These are phyloP conservation scores for Prolemur simus DNA, from an alignment of 2,113 vertebrate species.

Conservation along the genomic window DNA sequence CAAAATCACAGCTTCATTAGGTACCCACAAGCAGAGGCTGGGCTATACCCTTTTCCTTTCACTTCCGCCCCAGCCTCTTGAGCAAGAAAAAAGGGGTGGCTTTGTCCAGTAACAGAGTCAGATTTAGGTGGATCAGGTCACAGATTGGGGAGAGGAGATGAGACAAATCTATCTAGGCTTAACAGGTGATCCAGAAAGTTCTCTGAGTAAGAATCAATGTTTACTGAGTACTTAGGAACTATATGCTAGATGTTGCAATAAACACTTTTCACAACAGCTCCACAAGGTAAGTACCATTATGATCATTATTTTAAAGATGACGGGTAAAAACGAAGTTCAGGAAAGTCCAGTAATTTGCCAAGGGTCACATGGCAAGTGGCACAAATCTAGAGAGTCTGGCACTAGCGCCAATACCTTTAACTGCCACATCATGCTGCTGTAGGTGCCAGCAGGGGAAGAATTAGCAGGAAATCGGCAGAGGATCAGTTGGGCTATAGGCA, in stretches of 20 bases:
- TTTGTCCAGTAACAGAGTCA: neutral
- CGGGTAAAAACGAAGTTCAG: neutral
- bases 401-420: neutral
- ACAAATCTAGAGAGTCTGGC: conserved; percentile 2
- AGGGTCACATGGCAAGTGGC: neutral
- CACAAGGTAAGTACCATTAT: neutral
- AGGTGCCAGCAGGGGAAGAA: neutral
- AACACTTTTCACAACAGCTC: neutral
- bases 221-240: neutral
- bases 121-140: neutral
- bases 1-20: neutral
- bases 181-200: neutral
- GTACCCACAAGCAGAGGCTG: neutral
- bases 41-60: neutral
- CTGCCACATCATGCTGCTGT: neutral
- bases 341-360: neutral
- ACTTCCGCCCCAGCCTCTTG: neutral
- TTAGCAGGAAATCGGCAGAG: neutral
- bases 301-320: conserved; percentile 27
- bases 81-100: neutral
- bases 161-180: neutral
- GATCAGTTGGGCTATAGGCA: neutral
- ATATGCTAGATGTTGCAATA: neutral
- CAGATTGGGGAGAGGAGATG: neutral
- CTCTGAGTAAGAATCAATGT: neutral